Evolutionary conservation across 1,140 invertebrate species (phyloP).

Genomic region (Dreissena polymorpha): DNA sequence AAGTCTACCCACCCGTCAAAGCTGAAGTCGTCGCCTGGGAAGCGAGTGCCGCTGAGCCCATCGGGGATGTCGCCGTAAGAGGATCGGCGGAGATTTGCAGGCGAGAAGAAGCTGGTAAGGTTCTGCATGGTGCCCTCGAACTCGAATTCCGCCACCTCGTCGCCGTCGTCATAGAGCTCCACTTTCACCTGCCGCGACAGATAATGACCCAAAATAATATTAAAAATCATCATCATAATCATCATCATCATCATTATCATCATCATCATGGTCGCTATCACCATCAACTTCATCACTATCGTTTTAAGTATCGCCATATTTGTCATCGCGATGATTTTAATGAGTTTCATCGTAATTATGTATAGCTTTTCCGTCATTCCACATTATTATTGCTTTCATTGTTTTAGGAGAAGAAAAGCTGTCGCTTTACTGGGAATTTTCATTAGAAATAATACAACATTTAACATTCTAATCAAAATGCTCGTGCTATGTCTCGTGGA

Average conservation of each 20-base stretch:
- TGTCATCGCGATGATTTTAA: background rate
- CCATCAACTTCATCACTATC: background rate
- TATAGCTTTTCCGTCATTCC: too few species aligned
- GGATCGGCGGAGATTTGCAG: constrained; percentile 15
- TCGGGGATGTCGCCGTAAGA: constrained; percentile 39
- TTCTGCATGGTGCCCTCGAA: constrained; percentile 45
- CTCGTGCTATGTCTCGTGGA: too few species aligned
- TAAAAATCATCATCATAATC: background rate
- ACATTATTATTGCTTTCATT: too few species aligned
- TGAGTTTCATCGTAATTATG: background rate
- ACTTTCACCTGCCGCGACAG: constrained; percentile 23
- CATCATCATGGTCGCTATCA: too few species aligned
- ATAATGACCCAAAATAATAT: too few species aligned
- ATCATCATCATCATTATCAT: too few species aligned
- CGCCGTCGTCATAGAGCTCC: constrained; percentile 45
- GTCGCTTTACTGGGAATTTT: too few species aligned
- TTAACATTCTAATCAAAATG: too few species aligned
- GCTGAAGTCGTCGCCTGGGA: constrained; percentile 45
- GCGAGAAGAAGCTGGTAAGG: constrained; percentile 39
- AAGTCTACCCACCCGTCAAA: constrained; percentile 30
- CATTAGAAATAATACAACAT: too few species aligned
- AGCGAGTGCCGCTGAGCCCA: constrained; percentile 8
- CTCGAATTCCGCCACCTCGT: constrained; percentile 48
- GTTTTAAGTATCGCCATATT: background rate
- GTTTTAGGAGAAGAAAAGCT: too few species aligned